Evolutionary conservation across 2,888 invertebrate genomes (phyloP).

Genomic region (Cosmopolites sordidus): DNA sequence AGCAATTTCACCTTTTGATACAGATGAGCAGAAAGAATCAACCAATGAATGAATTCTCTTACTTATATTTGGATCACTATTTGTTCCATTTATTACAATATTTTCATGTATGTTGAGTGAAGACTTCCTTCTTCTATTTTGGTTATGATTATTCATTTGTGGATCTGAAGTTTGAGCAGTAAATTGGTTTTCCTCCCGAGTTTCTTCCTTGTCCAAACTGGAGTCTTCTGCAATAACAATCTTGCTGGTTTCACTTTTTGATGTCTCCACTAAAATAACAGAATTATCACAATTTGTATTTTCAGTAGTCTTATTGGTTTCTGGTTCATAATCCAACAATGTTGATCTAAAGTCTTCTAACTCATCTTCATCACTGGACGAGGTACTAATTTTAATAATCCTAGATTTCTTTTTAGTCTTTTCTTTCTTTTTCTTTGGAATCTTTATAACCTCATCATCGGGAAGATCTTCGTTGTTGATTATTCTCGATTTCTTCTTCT

Average conservation of each 20-base stretch:
- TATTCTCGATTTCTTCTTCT: conserved; percentile 32
- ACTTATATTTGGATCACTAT: conserved; percentile 34
- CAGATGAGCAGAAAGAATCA: conserved; percentile 37
- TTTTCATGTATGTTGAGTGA: conserved; percentile 42
- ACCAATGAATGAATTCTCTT: conserved; percentile 38
- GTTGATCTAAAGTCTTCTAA: background rate
- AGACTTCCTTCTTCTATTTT: conserved; percentile 27
- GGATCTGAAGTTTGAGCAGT: background rate
- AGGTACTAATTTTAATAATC: conserved; percentile 23
- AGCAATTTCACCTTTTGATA: conserved; percentile 32
- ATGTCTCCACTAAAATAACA: background rate
- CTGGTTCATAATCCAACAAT: too few relatives aligned
- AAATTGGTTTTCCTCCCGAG: background rate
- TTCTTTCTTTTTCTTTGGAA: conserved; percentile 23
- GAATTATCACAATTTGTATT: background rate
- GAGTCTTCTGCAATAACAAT: background rate
- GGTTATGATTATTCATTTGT: background rate
- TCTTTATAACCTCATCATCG: conserved; percentile 30
- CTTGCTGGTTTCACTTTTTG: background rate
- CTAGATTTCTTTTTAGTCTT: conserved; percentile 25
- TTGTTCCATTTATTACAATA: conserved; percentile 35
- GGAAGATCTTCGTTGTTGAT: conserved; percentile 27
- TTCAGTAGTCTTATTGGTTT: background rate
- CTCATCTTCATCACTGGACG: conserved; percentile 16
- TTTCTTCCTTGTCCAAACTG: background rate